A percentile compares a stretch with the other conserved stretches of the same genome.
Conservation (phyloP, 2,797 vertebrate species). For the Micrastur ruficollis region DNA sequence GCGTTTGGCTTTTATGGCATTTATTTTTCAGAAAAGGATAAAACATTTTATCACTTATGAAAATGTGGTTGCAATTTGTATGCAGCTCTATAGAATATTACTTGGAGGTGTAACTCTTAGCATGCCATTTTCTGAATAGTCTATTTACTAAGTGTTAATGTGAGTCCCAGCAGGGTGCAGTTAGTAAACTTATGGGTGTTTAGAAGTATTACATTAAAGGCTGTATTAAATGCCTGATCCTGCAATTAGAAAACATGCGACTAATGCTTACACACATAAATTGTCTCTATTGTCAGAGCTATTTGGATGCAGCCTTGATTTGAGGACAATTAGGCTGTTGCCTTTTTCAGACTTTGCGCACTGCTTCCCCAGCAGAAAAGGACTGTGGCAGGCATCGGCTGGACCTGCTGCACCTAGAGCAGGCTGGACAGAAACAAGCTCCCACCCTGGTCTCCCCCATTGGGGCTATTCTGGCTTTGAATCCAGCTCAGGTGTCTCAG, state of each 20-base stretch:
- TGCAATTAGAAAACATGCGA: not conserved
- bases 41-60: constrained; percentile 66
- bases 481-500: not conserved
- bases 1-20: constrained; percentile 30
- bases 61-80: constrained; percentile 67
- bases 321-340: not conserved
- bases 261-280: not conserved
- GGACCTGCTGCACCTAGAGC: not conserved
- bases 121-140: constrained; percentile 50
- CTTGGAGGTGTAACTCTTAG: constrained; percentile 59
- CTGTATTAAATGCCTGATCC: not conserved
- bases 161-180: constrained; percentile 40
- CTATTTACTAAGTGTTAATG: constrained; percentile 62
- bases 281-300: not conserved
- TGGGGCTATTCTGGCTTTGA: not conserved
- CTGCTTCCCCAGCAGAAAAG: not conserved
- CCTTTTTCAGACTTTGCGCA: not conserved
- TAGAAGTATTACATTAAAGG: constrained; percentile 16
- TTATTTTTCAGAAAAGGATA: constrained; percentile 52
- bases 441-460: accelerated
- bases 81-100: constrained; percentile 47
- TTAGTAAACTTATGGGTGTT: constrained; percentile 54
- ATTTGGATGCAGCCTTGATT: not conserved
- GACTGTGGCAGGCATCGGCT: not conserved
- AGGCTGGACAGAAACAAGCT: not conserved